Evolutionary conservation across 2,113 vertebrate genomes (phyloP), one percentile per base, ranked within the genome.

Genomic region (Synodontis membranacea): DNA sequence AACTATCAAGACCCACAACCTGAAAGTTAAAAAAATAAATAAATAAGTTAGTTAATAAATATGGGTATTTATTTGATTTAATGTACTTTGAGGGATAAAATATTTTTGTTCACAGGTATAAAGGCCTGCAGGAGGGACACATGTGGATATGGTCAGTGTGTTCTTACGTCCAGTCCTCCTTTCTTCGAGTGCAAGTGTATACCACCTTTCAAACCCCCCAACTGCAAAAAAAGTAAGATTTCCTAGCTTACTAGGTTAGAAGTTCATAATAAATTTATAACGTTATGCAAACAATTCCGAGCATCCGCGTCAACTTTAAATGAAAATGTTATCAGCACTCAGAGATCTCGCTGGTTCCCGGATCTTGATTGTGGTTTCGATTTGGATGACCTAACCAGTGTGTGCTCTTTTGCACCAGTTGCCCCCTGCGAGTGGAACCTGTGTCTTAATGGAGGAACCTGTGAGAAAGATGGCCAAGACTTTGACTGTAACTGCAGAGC

Each of bases 161-260:
- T 95, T 68, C 79, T 94, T 84, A 96, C 91, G 9, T 89, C 91
- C 1, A 85, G 1, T 3, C 37, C 70, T 15, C 95, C 95, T 0
- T 95, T 37, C 89, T 95, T 85, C 31, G 91, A 94, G 85, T 96
- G 95, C 93, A 95, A 94, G 89, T 96, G 95, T 91, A 94, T 91
- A 84, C 31, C 54, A 54, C 94, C 94, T 9, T 96, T 95, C 86
- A 83, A 90, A 90, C 94, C 93, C 6, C 94, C 94, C 52, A 1
- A 85, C 83, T 96, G 95, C 92, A 90, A 0, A 85, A 64, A 0
- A 10, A 6, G 95, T 95, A 89, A 92, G 92, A 6, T 34, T 39
- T 31, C 5, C 60, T 31, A 6, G 34, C 48, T n/a, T n/a, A n/a
- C n/a, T n/a, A n/a, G n/a, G n/a, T n/a, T n/a, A n/a, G n/a, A n/a